These are phyloP conservation scores for Sweltsa coloradensis DNA, from an alignment of 1,140 invertebrate genomes.

Conservation along the genomic window DNA sequence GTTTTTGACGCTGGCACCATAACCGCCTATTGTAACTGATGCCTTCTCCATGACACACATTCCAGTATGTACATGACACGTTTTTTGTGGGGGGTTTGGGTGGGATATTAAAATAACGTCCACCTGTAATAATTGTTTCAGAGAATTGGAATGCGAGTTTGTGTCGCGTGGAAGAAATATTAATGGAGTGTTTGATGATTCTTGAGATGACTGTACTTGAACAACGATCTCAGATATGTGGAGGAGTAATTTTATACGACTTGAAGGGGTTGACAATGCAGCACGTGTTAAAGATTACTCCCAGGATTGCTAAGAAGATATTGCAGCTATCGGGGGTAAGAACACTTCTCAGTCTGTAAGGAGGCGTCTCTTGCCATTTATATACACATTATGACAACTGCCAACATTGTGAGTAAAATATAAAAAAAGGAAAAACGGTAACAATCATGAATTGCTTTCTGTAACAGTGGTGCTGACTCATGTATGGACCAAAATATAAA, in stretches of 20 bases:
- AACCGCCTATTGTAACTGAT: no score
- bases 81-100: no score
- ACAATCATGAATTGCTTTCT: background rate
- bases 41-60: no score
- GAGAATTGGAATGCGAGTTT: constrained; percentile 60
- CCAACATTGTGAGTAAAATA: background rate
- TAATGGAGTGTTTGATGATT: constrained; percentile 54
- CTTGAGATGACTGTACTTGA: constrained; percentile 62
- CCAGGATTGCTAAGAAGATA: constrained; percentile 47
- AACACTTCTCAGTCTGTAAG: constrained; percentile 13
- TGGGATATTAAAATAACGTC: no score
- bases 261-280: constrained; percentile 50
- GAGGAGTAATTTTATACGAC: constrained; percentile 63
- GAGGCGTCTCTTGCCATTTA: background rate
- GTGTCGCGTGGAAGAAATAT: constrained; percentile 51
- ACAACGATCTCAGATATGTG: constrained; percentile 57
- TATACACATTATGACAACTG: background rate
- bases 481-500: no score
- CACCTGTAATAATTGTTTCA: constrained; percentile 25
- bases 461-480: no score
- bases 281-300: constrained; percentile 60
- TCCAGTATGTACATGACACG: no score
- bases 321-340: constrained; percentile 51
- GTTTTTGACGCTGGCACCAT: no score
- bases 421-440: background rate